These are phyloP conservation scores for Melopsittacus undulatus DNA, from an alignment of 2,797 vertebrate genomes.

Conservation along the genomic window DNA sequence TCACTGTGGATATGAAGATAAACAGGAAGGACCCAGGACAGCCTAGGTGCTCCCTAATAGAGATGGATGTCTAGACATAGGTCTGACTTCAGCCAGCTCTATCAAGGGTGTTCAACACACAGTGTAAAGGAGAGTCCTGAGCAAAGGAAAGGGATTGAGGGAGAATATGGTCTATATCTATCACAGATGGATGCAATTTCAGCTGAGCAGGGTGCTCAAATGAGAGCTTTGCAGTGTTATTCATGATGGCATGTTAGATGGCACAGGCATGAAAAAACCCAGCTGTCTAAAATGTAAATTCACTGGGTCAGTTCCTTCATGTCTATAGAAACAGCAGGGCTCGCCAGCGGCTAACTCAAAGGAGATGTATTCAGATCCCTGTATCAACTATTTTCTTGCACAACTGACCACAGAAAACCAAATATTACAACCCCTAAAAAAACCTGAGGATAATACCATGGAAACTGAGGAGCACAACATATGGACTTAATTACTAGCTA, in stretches of 20 bases:
- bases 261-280: neutral
- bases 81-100: neutral
- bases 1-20: neutral
- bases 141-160: neutral
- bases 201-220: conserved; percentile 4
- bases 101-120: neutral
- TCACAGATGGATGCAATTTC: conserved; percentile 38
- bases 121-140: neutral
- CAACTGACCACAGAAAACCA: conserved; percentile 24
- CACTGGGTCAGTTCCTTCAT: conserved; percentile 30
- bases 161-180: neutral
- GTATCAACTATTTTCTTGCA: conserved; percentile 62
- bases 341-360: conserved; percentile 53
- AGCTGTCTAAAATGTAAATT: conserved; percentile 26
- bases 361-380: conserved; percentile 30
- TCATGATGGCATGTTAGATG: neutral
- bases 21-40: neutral
- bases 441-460: conserved; percentile 28
- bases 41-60: neutral
- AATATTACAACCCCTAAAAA: neutral
- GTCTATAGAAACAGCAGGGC: conserved; percentile 55
- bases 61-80: neutral
- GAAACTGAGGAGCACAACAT: conserved; percentile 5
- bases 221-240: neutral
- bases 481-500: conserved; percentile 36